These are phyloP conservation scores for Heliconius hewitsoni DNA, from an alignment of 1,140 invertebrate species.

Conservation along the genomic window DNA sequence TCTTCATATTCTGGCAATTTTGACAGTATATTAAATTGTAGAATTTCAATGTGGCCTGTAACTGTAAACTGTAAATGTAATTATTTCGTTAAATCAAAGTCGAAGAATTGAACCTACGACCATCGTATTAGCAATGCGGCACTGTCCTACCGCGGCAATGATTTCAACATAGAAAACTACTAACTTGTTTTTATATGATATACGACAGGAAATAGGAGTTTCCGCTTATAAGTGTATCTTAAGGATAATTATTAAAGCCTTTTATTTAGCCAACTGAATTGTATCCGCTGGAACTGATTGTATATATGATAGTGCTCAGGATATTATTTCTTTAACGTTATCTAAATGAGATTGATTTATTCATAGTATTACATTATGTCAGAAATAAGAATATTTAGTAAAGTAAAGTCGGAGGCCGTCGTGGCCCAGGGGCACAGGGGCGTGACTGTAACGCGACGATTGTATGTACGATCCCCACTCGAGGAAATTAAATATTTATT, in stretches of 20 bases:
- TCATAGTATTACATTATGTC: neutral
- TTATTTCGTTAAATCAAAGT: neutral
- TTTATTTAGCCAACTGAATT: neutral
- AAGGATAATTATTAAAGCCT: constrained; percentile 9
- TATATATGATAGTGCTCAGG: neutral
- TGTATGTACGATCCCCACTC: no score
- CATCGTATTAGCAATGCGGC: neutral
- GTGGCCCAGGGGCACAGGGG: no score
- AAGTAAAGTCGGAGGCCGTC: neutral
- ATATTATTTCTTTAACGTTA: neutral
- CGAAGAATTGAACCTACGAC: neutral
- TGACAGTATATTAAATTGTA: no score
- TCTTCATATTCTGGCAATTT: no score
- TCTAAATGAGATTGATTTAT: neutral
- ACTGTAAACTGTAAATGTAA: neutral
- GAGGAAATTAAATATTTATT: no score
- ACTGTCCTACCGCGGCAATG: no score
- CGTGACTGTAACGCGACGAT: no score
- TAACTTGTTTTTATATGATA: constrained; percentile 6
- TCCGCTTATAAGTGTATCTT: neutral
- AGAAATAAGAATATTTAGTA: neutral
- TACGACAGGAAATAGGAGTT: neutral
- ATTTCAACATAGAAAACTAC: no score
- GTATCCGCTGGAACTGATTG: neutral
- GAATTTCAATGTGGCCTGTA: no score